Base-by-base conservation (phyloP, 2,113 vertebrate genomes). In the Notiomystis cincta region DNA sequence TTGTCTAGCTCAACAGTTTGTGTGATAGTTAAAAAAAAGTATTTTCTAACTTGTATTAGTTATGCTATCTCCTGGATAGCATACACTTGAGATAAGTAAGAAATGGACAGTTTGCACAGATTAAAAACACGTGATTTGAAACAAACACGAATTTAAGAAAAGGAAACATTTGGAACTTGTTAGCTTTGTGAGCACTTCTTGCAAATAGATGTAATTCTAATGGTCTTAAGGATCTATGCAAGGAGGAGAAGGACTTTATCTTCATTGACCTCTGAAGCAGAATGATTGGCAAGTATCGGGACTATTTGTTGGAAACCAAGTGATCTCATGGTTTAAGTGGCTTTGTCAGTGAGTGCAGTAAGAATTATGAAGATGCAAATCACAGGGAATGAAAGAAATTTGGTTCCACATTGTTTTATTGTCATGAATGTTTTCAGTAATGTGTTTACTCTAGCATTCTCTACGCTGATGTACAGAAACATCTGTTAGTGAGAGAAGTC, bases 91-190 rank as follows among this genome's bases (percentile, higher is more conserved):
- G 96, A 93, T 97, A 97, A 97, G 94, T 95, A 98, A 96, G 95
- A 96, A 86, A 54, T 64, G 85, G 85, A 44, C 87, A 96, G 67
- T 97, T 98, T 92, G 73, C 61, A 66, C 48, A 93, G 89, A 98
- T 98, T 96, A 82, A 90, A 98, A 97, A 66, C 96, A 96, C 44
- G 87, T 96, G 97, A 98, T 97, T 97, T 79, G 95, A 97, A 97
- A 95, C 83, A 97, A 98, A 98, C 75, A 94, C 90, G 61, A 86
- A 51, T 97, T 97, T 96, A 91, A 95, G 87, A 82, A 95, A 96
- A 93, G 79, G 93, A 93, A 97, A 93, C 97, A 98, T 97, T 98
- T 98, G 97, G 96, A 97, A 96, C 92, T 96, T 95, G 94, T 98
- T 98, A 98, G 71, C 65, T 97, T 92, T 96, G 88, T 96, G 83